Base-by-base conservation (phyloP, 2,797 vertebrate species). In the Mastacembelus armatus region DNA sequence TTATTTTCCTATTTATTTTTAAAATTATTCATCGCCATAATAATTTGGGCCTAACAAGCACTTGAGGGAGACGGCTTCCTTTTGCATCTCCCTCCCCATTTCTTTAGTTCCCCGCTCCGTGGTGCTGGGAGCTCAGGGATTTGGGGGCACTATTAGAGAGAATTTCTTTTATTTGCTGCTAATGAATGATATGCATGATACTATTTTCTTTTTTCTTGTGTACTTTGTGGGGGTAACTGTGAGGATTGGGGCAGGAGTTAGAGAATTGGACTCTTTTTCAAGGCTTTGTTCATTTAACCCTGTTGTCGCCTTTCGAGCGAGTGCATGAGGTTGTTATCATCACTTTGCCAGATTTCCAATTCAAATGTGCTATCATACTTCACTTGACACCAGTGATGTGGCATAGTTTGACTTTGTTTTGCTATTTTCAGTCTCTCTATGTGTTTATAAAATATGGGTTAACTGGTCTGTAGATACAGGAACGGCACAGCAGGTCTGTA, bases 31-130 rank as follows among this genome's bases (percentile, higher is more conserved):
- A 94, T 94, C 92, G 93, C 88, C 89, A 85, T 92, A 90, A 93
- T 95, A 93, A 95, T 94, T 94, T 94, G 93, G 88, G 93, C 93
- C 87, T 96, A 96, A 97, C 95, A 95, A 98, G 95, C 94, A 95
- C 96, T 96, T 96, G 90, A 94, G 95, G 96, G 96, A 96, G 94
- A 92, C 86, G 89, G 94, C 81, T 89, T 94, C 85, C 88, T 93
- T 92, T 92, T 86, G 87, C 90, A 90, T 90, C 90, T 90, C 81
- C 81, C 83, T 74, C 78, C 85, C 79, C 69, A 70, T 87, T 89
- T 84, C 82, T 85, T 90, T 79, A 84, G 88, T 91, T 92, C 90
- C 89, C 91, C 80, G 87, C 89, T 84, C 89, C 76, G 80, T 88
- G 88, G 92, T 94, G 93, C 94, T 83, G 82, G 92, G 94, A 95